Evolutionary conservation across 2,113 vertebrate species (phyloP).

Genomic region (Aphelocoma coerulescens): DNA sequence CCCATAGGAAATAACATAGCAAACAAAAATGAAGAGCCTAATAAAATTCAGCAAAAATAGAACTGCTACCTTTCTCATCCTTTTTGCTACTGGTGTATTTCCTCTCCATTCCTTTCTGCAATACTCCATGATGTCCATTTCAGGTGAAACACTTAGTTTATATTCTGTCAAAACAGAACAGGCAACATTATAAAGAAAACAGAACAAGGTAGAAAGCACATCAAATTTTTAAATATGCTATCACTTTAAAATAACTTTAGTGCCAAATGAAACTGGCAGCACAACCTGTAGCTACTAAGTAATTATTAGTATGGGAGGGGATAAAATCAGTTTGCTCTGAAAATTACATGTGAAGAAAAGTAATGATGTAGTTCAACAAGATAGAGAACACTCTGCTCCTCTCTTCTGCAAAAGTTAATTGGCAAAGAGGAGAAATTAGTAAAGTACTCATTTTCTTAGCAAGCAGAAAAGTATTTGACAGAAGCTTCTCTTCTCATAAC

Average conservation of each 20-base stretch:
- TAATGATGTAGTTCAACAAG: background rate
- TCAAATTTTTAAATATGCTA: background rate
- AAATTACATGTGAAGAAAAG: background rate
- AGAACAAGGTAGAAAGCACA: background rate
- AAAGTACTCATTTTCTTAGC: background rate
- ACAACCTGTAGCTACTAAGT: background rate
- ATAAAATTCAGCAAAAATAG: background rate
- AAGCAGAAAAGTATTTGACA: background rate
- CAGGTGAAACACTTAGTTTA: constrained; percentile 80
- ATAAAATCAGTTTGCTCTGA: background rate
- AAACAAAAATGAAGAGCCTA: background rate
- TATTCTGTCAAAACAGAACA: constrained; percentile 57
- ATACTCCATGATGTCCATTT: constrained; percentile 86
- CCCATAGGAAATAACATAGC: background rate
- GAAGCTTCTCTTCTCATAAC: background rate
- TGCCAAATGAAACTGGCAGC: background rate
- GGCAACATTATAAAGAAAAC: background rate
- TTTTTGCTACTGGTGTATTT: constrained; percentile 84
- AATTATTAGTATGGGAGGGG: background rate
- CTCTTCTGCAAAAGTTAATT: background rate
- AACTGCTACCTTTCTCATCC: constrained; percentile 85
- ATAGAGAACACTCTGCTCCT: background rate
- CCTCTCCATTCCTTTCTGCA: constrained; percentile 91
- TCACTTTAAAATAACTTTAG: background rate
- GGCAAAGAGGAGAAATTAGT: background rate